A percentile compares a stretch with the other conserved stretches of the same genome.
These are phyloP conservation scores for Agrochola lota DNA, from an alignment of 2,888 invertebrate genomes.

Conservation along the genomic window DNA sequence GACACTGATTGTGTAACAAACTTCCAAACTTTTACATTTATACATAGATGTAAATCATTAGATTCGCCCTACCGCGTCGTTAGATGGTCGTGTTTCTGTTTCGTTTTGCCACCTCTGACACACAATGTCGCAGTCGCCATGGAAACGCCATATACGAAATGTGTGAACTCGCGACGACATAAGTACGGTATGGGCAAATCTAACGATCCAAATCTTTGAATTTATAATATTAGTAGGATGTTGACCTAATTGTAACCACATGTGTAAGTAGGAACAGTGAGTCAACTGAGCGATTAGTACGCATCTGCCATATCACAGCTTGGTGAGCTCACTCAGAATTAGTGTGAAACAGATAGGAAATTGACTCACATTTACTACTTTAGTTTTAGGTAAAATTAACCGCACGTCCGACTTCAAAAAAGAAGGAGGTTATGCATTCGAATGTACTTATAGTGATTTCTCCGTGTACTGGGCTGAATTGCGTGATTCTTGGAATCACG, in stretches of 20 bases:
- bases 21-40: neutral
- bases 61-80: too few species aligned
- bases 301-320: slow-evolving; percentile 3
- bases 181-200: too few species aligned
- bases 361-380: slow-evolving; percentile 8
- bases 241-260: neutral
- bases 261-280: slow-evolving; percentile 13
- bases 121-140: too few species aligned
- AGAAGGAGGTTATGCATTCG: too few species aligned
- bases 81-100: too few species aligned
- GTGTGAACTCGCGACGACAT: too few species aligned
- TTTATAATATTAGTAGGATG: neutral
- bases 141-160: too few species aligned
- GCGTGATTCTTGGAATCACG: neutral
- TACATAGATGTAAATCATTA: too few species aligned
- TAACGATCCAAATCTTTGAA: neutral
- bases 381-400: neutral
- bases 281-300: slow-evolving; percentile 2
- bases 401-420: too few species aligned
- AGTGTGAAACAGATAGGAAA: slow-evolving; percentile 9
- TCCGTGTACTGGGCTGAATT: too few species aligned
- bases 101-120: too few species aligned
- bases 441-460: too few species aligned
- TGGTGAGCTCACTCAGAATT: slow-evolving; percentile 12
- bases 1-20: neutral